Base-by-base conservation (phyloP, 2,113 vertebrate species). In the Semicossyphus pulcher region DNA sequence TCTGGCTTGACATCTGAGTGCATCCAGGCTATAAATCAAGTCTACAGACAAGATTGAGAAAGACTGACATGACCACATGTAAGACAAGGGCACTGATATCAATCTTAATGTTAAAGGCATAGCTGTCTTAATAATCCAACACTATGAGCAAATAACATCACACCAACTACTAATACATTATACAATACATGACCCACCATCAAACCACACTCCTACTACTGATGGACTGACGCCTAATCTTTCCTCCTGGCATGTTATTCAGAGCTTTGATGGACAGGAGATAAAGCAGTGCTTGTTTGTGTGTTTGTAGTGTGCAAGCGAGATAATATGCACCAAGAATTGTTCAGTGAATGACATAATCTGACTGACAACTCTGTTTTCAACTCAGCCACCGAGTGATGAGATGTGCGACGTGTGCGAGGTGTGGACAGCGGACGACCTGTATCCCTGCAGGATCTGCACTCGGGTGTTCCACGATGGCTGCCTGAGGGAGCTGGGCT, bases 401-500 rank as follows among this genome's bases (percentile, higher is more conserved):
- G 97, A 99, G 91, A 98, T 98, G 94, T 98, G 97, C 0, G 97
- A 99, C 14, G 95, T 99, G 74, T 99, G 97, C 0, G 97, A 99
- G 90, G 97, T 99, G 68, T 99, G 97, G 97, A 99, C 97, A 0
- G 97, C 97, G 0, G 97, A 99, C 25, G 97, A 96, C 89, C 94
- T 99, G 66, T 96, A 96, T 69, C 96, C 97, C 0, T 99, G 97
- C 89, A 93, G 96, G 31, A 72, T 95, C 81, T 99, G 97, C 85
- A 95, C 94, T 5, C 93, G 96, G 12, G 95, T 99, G 59, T 99
- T 98, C 47, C 97, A 99, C 0, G 97, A 99, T 0, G 97, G 97
- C 80, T 99, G 97, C 89, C 93, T 99, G 88, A 94, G 94, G 62
- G 97, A 96, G 83, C 93, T 99, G 93, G 96, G 97, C n/a, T 96